Evolutionary conservation across 2,113 vertebrate genomes (phyloP), one percentile per base, ranked within the genome.

Genomic region (Oryzias woworae): DNA sequence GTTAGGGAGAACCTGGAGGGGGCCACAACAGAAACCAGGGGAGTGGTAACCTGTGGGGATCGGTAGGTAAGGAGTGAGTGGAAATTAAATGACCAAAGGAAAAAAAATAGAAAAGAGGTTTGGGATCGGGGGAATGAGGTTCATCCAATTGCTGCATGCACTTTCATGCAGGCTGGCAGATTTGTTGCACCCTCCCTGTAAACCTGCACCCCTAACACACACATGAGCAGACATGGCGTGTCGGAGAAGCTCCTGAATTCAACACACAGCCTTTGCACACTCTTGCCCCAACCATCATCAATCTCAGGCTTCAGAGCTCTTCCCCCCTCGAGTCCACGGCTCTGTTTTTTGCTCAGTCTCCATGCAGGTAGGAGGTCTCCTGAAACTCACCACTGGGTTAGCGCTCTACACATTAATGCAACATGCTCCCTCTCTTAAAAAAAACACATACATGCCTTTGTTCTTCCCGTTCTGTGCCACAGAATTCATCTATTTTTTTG

Each of bases 331-430:
- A 87, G 88, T 84, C 83, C 79, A 6, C 18, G 76, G 75, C 86
- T 89, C 88, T 87, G 86, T 86, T 90, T 91, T 88, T 90, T 84
- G 88, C 83, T 91, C 85, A 52, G 74, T 85, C 86, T 90, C 81
- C 23, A 67, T 81, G 82, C 86, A 87, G 81, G 82, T 83, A 86
- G 86, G 82, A 89, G 84, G 88, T 92, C 91, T 92, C 90, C 69
- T 90, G 92, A 77, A 87, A 86, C 89, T 75, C 80, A 87, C 85
- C 84, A 73, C 76, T 89, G 87, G 80, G 88, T 74, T 73, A 68
- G 84, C 81, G 59, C 76, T 10, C 72, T 63, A 42, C 80, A 79
- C 76, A 91, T 90, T 87, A 90, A 89, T 87, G 85, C 88, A 89
- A 85, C 84, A 85, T 41, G 66, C 67, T 73, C 45, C 52, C 66